Evolutionary conservation across 2,888 invertebrate species (phyloP).

Genomic region (Sussaba pulchella): DNA sequence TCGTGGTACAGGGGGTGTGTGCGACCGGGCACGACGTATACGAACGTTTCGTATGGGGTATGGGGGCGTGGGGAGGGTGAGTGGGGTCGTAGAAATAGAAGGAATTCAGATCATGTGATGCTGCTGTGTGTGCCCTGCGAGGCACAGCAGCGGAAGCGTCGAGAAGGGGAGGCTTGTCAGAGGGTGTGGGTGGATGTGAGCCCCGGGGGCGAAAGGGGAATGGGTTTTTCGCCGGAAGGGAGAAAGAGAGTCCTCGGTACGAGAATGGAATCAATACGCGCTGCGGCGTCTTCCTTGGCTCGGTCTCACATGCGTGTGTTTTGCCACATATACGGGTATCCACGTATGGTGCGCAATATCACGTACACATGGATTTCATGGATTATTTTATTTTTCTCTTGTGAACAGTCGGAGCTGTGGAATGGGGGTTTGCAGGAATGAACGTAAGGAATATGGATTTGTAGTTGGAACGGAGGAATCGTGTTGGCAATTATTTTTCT

Average conservation of each 20-base stretch:
- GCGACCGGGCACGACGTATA: constrained; percentile 59
- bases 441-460: background rate
- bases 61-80: constrained; percentile 60
- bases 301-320: constrained; percentile 79
- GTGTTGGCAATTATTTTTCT: background rate
- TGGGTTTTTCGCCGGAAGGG: constrained; percentile 66
- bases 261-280: constrained; percentile 82
- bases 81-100: constrained; percentile 81
- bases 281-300: constrained; percentile 76
- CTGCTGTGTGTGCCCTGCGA: constrained; percentile 67
- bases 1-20: constrained; percentile 56
- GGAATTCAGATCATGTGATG: constrained; percentile 82
- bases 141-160: constrained; percentile 57
- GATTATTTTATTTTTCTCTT: constrained; percentile 44
- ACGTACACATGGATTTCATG: constrained; percentile 25
- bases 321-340: constrained; percentile 15
- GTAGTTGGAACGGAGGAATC: too few species aligned
- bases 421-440: constrained; percentile 2
- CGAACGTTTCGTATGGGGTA: constrained; percentile 41
- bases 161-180: constrained; percentile 63
- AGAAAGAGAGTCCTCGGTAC: constrained; percentile 76
- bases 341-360: constrained; percentile 10
- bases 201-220: constrained; percentile 29
- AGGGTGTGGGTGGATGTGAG: constrained; percentile 64
- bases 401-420: background rate